Conservation (phyloP, 2,113 vertebrate species). For the Onychostruthus taczanowskii region DNA sequence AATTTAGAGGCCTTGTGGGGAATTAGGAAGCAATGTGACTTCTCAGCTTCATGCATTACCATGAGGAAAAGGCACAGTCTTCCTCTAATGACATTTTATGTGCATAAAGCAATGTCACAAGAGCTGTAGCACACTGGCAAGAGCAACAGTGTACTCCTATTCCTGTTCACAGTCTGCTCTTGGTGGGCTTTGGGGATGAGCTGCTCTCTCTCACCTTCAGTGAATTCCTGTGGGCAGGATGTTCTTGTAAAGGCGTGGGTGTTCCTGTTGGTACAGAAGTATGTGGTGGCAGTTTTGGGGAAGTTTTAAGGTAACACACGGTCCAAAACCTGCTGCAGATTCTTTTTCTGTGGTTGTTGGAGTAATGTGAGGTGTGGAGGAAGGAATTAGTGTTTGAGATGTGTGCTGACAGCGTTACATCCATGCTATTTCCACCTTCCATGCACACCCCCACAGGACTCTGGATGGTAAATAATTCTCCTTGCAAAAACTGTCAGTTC, state of each 20-base stretch:
- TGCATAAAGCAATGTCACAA: neutral
- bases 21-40: neutral
- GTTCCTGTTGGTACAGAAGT: neutral
- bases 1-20: neutral
- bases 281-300: neutral
- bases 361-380: neutral
- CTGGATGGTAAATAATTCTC: constrained; percentile 7
- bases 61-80: neutral
- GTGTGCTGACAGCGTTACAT: neutral
- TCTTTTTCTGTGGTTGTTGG: neutral
- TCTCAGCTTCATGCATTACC: neutral
- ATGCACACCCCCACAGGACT: neutral
- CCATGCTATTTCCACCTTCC: constrained; percentile 21
- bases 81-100: neutral
- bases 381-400: neutral
- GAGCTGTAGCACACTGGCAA: neutral
- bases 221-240: neutral
- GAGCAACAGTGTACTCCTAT: neutral
- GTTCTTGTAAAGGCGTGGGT: neutral
- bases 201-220: neutral
- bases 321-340: neutral
- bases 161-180: neutral
- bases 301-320: neutral
- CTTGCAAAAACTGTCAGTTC: constrained; percentile 11
- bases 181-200: neutral